Percentiles rank a stretch among this genome's conserved stretches.
Conservation (phyloP, 2,797 vertebrate genomes). For the Myotis myotis region DNA sequence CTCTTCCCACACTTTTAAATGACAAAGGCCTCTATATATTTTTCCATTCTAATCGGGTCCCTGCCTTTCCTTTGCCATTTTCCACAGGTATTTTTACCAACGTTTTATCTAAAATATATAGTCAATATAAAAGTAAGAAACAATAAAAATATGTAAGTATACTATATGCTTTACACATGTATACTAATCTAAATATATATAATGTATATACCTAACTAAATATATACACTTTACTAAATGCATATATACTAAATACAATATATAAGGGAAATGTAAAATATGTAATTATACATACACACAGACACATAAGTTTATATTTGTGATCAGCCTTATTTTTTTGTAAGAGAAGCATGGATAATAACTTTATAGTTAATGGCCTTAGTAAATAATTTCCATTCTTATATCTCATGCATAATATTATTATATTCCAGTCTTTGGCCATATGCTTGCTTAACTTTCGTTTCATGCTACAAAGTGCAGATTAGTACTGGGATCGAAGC, state of each 20-base stretch:
- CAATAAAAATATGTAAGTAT: background rate
- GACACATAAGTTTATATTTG: background rate
- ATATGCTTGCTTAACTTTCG: conserved; percentile 31
- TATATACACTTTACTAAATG: background rate
- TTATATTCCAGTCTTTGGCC: background rate
- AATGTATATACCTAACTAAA: background rate
- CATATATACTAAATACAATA: background rate
- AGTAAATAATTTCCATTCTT: background rate
- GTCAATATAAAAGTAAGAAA: background rate
- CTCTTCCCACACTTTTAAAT: background rate
- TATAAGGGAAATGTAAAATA: background rate
- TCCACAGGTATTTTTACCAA: background rate
- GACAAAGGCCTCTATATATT: background rate
- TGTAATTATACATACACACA: background rate
- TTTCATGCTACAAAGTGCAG: conserved; percentile 51
- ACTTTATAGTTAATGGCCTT: background rate
- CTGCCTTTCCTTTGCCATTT: background rate
- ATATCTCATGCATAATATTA: background rate
- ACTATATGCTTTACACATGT: background rate
- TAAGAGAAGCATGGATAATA: background rate
- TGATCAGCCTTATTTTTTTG: background rate
- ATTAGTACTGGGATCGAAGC: conserved; percentile 22
- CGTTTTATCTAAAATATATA: background rate
- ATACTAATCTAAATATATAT: background rate
- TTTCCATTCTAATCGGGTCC: background rate